Base-by-base conservation (phyloP, 2,888 invertebrate species). In the Nomada fabriciana region DNA sequence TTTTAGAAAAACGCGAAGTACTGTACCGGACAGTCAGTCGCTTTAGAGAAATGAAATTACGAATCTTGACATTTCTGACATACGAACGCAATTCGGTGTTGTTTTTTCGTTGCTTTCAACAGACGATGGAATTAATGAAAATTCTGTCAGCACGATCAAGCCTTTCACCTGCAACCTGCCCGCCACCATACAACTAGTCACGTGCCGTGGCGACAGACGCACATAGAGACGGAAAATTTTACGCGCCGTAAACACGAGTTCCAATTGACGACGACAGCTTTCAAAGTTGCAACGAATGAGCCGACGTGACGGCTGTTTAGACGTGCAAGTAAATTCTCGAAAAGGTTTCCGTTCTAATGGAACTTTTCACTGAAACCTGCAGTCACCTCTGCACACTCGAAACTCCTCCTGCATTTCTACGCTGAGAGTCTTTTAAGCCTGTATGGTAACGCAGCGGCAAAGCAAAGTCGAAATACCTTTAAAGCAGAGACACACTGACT, bases 181-280 rank as follows among this genome's bases (percentile, higher is more conserved):
- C 52, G 15, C 4, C 53, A 67, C 3, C 23, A 70, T 69, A 52
- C 18, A 72, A n/a, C 59, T 13, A 3, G 18, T 18, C 23, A 20
- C 50, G 57, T 57, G 29, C 52, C 23, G 25, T 7, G 71, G 15
- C 65, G 36, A 67, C 67, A 42, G 64, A 72, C 25, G 57, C 63
- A 84, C 68, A 83, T 83, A 81, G 82, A 79, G 76, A 79, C 67
- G 82, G 71, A 80, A 83, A 90, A 90, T 91, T 91, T 91, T 82
- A 89, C 88, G 80, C 83, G 83, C 72, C 70, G 68, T 89, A 87
- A 87, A 87, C 89, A 87, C 84, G 82, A 59, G 57, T 25, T 81
- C 81, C 80, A 77, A 90, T 90, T 82, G 86, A 88, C 82, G 83
- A 82, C 61, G 88, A 89, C 86, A 83, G 83, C 36, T 74, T 47